A percentile compares a stretch with the other conserved stretches of the same genome.
phyloP scores from a whole-genome alignment of 2,888 invertebrate genomes.

The Netelia melanura region DNA sequence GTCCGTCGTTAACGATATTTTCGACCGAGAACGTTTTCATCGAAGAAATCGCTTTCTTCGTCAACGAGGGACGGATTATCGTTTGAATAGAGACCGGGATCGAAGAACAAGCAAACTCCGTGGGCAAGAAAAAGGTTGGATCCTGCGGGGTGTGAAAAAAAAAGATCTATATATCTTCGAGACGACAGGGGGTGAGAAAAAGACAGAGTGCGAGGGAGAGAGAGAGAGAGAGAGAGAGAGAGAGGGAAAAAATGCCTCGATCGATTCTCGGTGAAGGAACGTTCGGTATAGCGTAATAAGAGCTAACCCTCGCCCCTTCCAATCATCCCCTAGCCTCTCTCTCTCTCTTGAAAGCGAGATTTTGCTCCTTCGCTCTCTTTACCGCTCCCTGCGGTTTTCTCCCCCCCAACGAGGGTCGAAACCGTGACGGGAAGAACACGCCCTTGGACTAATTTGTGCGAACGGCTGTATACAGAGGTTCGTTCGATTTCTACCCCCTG shows the following conservation, averaged over 20 bases:
- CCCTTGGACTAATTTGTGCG: slow-evolving; percentile 66
- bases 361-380: slow-evolving; percentile 4
- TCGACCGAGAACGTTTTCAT: neutral
- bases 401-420: slow-evolving; percentile 6
- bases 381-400: slow-evolving; percentile 22
- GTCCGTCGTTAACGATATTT: neutral
- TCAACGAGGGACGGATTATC: slow-evolving; percentile 7
- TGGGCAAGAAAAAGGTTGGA: slow-evolving; percentile 1
- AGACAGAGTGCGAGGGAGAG: neutral
- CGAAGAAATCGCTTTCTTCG: neutral
- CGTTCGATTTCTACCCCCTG: neutral
- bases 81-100: slow-evolving; percentile 14
- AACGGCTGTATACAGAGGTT: slow-evolving; percentile 9
- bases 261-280: slow-evolving; percentile 49
- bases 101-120: neutral
- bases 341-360: slow-evolving; percentile 3
- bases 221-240: slow-evolving; percentile 50
- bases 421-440: slow-evolving; percentile 40
- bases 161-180: neutral
- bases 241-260: slow-evolving; percentile 10
- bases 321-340: slow-evolving; percentile 32
- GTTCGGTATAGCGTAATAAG: slow-evolving; percentile 47
- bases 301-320: slow-evolving; percentile 20
- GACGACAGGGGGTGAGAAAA: neutral
- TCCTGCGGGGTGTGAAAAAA: neutral